Evolutionary conservation across 2,888 invertebrate genomes (phyloP).

Genomic region (Apodemia duryi): DNA sequence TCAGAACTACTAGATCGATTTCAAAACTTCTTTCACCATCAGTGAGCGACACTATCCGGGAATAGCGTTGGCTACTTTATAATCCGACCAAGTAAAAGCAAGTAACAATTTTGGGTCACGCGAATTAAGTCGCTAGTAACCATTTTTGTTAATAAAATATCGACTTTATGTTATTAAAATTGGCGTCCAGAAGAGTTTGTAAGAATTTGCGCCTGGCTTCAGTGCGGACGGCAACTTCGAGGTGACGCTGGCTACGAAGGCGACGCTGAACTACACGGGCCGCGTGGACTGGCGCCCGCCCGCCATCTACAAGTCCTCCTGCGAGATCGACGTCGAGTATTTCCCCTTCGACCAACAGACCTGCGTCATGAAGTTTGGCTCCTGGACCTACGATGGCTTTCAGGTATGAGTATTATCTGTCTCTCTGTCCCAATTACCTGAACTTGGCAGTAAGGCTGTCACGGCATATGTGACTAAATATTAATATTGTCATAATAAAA

Average conservation of each 20-base stretch:
- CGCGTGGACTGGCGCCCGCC: conserved; percentile 97
- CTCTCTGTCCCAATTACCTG: neutral
- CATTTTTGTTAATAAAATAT: too few species aligned
- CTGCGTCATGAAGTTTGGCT: conserved; percentile 95
- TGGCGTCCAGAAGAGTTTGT: neutral
- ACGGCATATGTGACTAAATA: too few species aligned
- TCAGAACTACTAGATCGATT: too few species aligned
- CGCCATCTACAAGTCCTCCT: conserved; percentile 96
- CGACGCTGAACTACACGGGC: conserved; percentile 92
- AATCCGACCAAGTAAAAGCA: too few species aligned
- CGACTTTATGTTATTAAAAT: too few species aligned
- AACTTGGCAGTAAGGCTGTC: too few species aligned
- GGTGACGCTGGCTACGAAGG: conserved; percentile 93
- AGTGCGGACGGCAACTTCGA: conserved; percentile 96
- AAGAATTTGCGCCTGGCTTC: conserved; percentile 41
- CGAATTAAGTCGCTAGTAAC: too few species aligned
- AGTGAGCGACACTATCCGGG: too few species aligned
- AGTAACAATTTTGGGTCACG: too few species aligned
- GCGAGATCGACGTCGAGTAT: conserved; percentile 95
- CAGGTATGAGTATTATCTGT: conserved; percentile 81
- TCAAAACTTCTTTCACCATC: too few species aligned
- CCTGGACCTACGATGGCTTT: conserved; percentile 97
- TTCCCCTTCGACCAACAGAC: conserved; percentile 96
- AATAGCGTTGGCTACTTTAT: too few species aligned
- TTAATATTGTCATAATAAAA: too few species aligned